Percentiles rank a stretch among this genome's conserved stretches.
These are phyloP conservation scores for Hippocampus kuda DNA, from an alignment of 2,797 vertebrate species.

Conservation along the genomic window DNA sequence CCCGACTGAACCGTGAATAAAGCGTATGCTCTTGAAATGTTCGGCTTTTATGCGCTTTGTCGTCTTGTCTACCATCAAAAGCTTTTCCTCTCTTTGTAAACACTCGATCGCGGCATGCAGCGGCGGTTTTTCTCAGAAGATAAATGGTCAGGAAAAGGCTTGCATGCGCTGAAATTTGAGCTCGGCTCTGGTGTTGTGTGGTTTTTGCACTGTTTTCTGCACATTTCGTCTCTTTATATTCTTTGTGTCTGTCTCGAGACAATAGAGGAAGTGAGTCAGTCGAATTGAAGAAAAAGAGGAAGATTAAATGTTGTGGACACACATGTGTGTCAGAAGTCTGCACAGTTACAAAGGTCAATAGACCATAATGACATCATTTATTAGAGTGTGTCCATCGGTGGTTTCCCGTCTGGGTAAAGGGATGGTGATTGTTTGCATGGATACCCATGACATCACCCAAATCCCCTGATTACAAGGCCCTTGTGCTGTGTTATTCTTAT, in stretches of 20 bases:
- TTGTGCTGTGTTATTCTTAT: background rate
- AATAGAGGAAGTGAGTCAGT: constrained; percentile 46
- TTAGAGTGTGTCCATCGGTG: background rate
- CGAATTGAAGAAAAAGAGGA: constrained; percentile 41
- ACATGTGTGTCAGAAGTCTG: constrained; percentile 35
- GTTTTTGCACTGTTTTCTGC: constrained; percentile 2
- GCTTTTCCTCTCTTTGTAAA: constrained; percentile 10
- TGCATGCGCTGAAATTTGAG: constrained; percentile 6
- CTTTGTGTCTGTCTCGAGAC: constrained; percentile 12
- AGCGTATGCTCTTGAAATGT: background rate
- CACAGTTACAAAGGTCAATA: constrained; percentile 19
- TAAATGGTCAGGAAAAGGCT: constrained; percentile 14
- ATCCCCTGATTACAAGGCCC: background rate
- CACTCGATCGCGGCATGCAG: constrained; percentile 10
- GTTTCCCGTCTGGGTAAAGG: constrained; percentile 3
- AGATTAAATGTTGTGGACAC: constrained; percentile 33
- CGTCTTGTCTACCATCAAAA: constrained; percentile 9
- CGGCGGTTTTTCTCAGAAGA: constrained; percentile 7
- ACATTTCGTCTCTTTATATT: background rate
- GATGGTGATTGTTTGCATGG: background rate
- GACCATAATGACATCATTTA: background rate
- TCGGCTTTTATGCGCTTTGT: background rate
- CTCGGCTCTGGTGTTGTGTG: background rate
- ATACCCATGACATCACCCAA: background rate
- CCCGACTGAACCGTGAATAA: constrained; percentile 1